These are phyloP conservation scores for Lasioglossum oenotherae DNA, from an alignment of 2,888 invertebrate genomes.

Conservation along the genomic window DNA sequence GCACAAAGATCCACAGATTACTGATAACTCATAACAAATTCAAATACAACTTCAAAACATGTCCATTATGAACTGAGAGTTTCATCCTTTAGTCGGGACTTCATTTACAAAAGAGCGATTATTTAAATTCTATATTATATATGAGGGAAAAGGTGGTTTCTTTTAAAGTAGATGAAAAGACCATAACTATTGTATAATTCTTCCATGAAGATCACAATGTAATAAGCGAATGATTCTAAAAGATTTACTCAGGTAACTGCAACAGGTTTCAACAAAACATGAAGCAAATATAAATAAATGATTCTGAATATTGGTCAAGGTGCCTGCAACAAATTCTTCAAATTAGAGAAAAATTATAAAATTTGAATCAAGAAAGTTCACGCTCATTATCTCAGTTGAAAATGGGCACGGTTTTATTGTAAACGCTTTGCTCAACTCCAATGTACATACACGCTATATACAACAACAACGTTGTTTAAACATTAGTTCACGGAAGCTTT, in stretches of 20 bases:
- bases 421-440: background rate
- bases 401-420: background rate
- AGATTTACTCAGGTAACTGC: background rate
- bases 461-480: constrained; percentile 2
- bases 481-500: constrained; percentile 76
- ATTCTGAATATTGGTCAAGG: background rate
- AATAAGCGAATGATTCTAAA: background rate
- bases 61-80: background rate
- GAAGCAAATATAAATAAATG: background rate
- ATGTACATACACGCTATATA: background rate
- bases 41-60: background rate
- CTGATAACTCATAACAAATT: background rate
- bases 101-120: background rate
- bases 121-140: background rate
- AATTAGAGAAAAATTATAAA: constrained; percentile 4
- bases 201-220: background rate
- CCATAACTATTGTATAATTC: background rate
- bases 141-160: background rate
- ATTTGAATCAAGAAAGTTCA: background rate
- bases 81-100: background rate
- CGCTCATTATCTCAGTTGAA: background rate
- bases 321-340: background rate
- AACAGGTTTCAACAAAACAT: background rate
- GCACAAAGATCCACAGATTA: background rate
- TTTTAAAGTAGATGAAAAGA: background rate